Evolutionary conservation across 1,140 invertebrate species (phyloP), one percentile per base, ranked within the genome.

Genomic region (Ruditapes philippinarum): DNA sequence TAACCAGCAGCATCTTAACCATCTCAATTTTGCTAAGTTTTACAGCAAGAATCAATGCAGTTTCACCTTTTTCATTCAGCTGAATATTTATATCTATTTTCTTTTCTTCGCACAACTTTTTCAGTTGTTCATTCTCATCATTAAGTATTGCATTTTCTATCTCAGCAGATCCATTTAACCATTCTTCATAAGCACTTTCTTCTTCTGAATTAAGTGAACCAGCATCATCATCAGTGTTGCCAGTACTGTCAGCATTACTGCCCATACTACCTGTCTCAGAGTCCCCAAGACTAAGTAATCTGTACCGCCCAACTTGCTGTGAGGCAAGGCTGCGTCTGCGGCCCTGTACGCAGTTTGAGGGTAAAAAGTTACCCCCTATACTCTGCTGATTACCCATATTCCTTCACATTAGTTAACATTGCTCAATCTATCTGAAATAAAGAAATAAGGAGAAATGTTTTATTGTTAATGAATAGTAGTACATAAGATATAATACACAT

Each of bases 21-120:
- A 93, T 90, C 14, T 91, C 83, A 28, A 83, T 60, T 57, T 89
- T 88, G 33, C 91, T 92, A 14, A 92, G 73, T 38, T 92, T 92
- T 0, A 93, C 89, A 40, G 93, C 89, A 3, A 93, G 36, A 38
- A 93, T 91, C 38, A 93, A 78, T 9, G 93, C 91, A 1, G 92
- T 92, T 74, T 93, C 93, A 28, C 88, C 68, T 49, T 89, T 87
- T 4, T 91, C 81, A 73, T 93, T 93, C 38, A 93, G 74, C 19
- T 91, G 80, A 36, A 91, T 70, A 40, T 93, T 93, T 19, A 93
- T 60, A 82, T 93, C 87, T 42, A 89, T 83, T 28, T 76, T 81
- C 36, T 82, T 54, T 28, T 89, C 79, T 28, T 73, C 62, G 76
- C 79, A 82, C 22, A 89, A n/a, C 45, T 89, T 54, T 49, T 76